These are phyloP conservation scores for Drosophila asahinai DNA, from an alignment of 1,140 invertebrate genomes.

Conservation along the genomic window DNA sequence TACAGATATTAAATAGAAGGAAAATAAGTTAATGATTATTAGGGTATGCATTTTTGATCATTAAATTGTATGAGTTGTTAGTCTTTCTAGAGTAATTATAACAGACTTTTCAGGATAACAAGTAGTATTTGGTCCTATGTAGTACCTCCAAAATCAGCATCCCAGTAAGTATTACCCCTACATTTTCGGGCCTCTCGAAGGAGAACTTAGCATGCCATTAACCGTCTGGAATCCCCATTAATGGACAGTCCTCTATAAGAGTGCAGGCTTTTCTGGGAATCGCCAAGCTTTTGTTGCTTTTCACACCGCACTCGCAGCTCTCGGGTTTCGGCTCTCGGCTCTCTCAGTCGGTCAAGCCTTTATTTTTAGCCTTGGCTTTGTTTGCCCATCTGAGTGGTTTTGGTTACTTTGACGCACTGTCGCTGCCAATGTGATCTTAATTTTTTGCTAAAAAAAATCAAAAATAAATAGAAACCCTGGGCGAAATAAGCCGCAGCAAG, in stretches of 20 bases:
- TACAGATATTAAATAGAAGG: background rate
- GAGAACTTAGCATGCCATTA: slow-evolving; percentile 51
- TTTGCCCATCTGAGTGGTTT: slow-evolving; percentile 75
- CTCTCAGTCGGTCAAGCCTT: slow-evolving; percentile 51
- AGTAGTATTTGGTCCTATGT: background rate
- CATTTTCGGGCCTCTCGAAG: background rate
- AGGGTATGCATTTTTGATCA: no score
- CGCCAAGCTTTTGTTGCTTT: slow-evolving; percentile 59
- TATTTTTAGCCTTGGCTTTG: slow-evolving; percentile 38
- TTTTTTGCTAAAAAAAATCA: slow-evolving; percentile 54
- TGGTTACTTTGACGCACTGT: slow-evolving; percentile 63
- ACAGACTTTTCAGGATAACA: no score
- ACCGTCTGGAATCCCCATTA: slow-evolving; percentile 49
- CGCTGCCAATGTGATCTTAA: slow-evolving; percentile 60
- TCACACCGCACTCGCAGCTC: slow-evolving; percentile 43
- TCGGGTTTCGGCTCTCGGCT: slow-evolving; percentile 11
- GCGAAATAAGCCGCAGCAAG: slow-evolving; percentile 28
- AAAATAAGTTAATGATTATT: background rate
- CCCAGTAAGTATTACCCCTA: no score
- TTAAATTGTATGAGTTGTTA: no score
- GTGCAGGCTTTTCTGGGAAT: slow-evolving; percentile 64
- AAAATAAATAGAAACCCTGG: slow-evolving; percentile 19
- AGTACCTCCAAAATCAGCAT: no score
- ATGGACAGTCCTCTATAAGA: slow-evolving; percentile 51
- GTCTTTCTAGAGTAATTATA: no score